Conservation (phyloP, 1,140 invertebrate species). For the Drosophila nebulosa region DNA sequence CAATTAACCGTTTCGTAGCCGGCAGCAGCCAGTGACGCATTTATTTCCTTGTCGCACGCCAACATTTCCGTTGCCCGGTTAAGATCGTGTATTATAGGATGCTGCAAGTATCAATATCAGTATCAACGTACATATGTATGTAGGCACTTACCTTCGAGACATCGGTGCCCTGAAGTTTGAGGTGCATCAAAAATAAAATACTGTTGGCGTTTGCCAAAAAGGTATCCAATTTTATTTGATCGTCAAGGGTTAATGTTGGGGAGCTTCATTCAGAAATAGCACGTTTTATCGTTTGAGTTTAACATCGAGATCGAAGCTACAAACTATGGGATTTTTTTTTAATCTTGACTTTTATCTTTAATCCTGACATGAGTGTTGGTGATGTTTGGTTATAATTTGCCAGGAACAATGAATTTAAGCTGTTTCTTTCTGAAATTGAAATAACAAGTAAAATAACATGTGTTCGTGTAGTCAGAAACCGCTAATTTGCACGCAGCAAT, state of each 20-base stretch:
- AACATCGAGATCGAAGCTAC: background rate
- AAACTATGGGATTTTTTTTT: background rate
- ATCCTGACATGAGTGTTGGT: too few species aligned
- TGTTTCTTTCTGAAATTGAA: background rate
- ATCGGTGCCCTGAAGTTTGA: constrained; percentile 47
- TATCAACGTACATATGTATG: too few species aligned
- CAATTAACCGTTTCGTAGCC: constrained; percentile 50
- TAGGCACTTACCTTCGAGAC: constrained; percentile 29
- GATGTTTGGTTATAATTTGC: background rate
- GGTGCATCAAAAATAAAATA: constrained; percentile 51
- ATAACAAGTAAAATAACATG: background rate
- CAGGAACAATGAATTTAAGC: background rate
- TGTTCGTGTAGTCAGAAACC: background rate
- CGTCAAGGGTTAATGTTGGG: constrained; percentile 10
- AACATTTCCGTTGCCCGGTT: constrained; percentile 43
- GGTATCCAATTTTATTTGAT: constrained; percentile 53
- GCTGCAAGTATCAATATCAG: constrained; percentile 3
- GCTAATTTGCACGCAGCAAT: too few species aligned
- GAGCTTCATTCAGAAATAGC: background rate
- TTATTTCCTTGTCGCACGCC: constrained; percentile 49
- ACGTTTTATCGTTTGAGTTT: constrained; percentile 6
- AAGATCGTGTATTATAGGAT: constrained; percentile 46
- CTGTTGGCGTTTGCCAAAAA: constrained; percentile 46
- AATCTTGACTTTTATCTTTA: background rate
- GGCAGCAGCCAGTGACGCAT: constrained; percentile 21